These are phyloP conservation scores for Ambastaia sidthimunki DNA, from an alignment of 2,797 vertebrate species.

Conservation along the genomic window DNA sequence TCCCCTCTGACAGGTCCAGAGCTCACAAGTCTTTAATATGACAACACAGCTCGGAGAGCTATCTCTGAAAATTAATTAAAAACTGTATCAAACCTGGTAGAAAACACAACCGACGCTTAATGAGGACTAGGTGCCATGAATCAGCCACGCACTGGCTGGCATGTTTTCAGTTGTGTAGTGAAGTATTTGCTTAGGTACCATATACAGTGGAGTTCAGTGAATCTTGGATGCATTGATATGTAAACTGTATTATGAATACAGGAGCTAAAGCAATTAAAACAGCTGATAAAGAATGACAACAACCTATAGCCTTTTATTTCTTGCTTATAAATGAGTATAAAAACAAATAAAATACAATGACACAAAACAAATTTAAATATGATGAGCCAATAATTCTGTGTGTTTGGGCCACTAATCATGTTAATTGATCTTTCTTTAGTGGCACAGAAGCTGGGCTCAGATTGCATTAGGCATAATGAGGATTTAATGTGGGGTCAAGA, in stretches of 20 bases:
- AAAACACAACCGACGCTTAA: constrained; percentile 54
- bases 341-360: neutral
- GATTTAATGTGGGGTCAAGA: constrained; percentile 64
- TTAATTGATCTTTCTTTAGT: constrained; percentile 64
- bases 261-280: neutral
- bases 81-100: constrained; percentile 50
- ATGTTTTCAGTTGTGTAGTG: constrained; percentile 18
- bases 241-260: neutral
- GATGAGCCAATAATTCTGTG: constrained; percentile 52
- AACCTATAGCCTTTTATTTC: neutral
- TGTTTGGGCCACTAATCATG: constrained; percentile 57
- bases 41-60: constrained; percentile 46
- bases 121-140: constrained; percentile 52
- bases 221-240: constrained; percentile 24
- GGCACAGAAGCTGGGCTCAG: constrained; percentile 55
- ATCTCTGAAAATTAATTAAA: constrained; percentile 56
- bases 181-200: constrained; percentile 29
- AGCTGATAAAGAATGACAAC: neutral
- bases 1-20: constrained; percentile 46
- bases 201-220: too few species aligned
- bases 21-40: constrained; percentile 56
- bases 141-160: constrained; percentile 39
- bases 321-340: neutral
- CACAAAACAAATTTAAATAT: constrained; percentile 46
- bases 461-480: constrained; percentile 66